Evolutionary conservation across 2,888 invertebrate species (phyloP).

Genomic region (Lithophane leautieri): DNA sequence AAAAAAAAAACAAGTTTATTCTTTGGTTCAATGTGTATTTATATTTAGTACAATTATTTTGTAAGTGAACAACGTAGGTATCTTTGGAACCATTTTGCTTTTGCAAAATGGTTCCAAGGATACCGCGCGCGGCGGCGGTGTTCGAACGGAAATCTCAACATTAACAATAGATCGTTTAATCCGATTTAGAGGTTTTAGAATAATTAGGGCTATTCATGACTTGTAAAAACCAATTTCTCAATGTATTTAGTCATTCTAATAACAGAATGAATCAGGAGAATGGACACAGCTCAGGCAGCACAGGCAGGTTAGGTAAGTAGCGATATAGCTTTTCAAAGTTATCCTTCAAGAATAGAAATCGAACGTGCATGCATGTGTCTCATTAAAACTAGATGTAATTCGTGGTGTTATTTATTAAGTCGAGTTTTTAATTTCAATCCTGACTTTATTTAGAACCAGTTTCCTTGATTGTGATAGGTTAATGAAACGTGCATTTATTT

Average conservation of each 20-base stretch:
- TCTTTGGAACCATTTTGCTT: slow-evolving; percentile 62
- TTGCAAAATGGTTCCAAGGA: too few species aligned
- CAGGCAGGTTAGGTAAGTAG: background rate
- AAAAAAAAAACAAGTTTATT: background rate
- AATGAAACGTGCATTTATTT: background rate
- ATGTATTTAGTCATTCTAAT: slow-evolving; percentile 8
- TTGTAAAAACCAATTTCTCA: slow-evolving; percentile 28
- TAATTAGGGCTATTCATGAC: slow-evolving; percentile 42
- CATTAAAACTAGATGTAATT: slow-evolving; percentile 1
- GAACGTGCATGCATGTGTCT: background rate
- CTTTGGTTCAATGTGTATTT: slow-evolving; percentile 27
- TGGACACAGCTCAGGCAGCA: background rate
- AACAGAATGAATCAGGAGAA: background rate
- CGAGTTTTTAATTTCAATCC: background rate
- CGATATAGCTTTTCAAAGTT: background rate
- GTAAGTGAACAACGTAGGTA: slow-evolving; percentile 30
- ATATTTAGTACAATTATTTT: slow-evolving; percentile 34
- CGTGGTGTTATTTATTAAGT: slow-evolving; percentile 4
- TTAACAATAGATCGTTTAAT: slow-evolving; percentile 56
- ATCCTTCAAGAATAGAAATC: background rate
- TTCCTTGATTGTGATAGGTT: slow-evolving; percentile 19
- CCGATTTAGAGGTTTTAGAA: slow-evolving; percentile 39
- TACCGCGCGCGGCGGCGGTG: slow-evolving; percentile 22
- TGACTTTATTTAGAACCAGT: slow-evolving; percentile 16
- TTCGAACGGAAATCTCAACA: slow-evolving; percentile 49